These are phyloP conservation scores for Periophthalmus modestus DNA, from an alignment of 2,113 vertebrate species.

Conservation along the genomic window DNA sequence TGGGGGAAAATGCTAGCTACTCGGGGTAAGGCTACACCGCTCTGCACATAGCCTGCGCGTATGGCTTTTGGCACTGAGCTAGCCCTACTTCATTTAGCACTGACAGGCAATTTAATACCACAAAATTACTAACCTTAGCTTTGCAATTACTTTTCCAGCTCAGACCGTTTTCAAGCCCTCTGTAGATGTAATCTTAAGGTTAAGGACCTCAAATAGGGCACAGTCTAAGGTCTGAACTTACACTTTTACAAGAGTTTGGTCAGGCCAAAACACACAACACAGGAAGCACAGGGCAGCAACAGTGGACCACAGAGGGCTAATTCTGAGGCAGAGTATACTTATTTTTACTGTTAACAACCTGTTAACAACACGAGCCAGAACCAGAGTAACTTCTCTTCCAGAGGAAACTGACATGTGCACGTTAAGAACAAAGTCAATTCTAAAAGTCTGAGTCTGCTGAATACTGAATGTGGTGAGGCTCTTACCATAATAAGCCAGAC, in stretches of 20 bases:
- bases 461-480: background rate
- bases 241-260: conserved; percentile 47
- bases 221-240: conserved; percentile 58
- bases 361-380: conserved; percentile 12
- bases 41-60: conserved; percentile 57
- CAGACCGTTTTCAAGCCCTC: conserved; percentile 65
- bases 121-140: conserved; percentile 80
- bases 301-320: conserved; percentile 28
- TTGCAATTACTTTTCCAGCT: conserved; percentile 79
- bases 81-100: conserved; percentile 77
- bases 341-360: conserved; percentile 12
- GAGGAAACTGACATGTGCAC: background rate
- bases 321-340: conserved; percentile 17
- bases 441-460: background rate
- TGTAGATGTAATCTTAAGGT: conserved; percentile 72
- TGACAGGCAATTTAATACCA: conserved; percentile 80
- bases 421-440: background rate
- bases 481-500: background rate
- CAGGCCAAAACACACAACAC: conserved; percentile 43
- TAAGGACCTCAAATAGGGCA: conserved; percentile 60
- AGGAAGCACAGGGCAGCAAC: conserved; percentile 42
- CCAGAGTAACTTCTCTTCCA: background rate
- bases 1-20: conserved; percentile 69
- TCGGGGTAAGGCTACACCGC: conserved; percentile 70
- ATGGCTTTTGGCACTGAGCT: conserved; percentile 75